These are phyloP conservation scores for Chaetura pelagica DNA, from an alignment of 2,113 vertebrate species.

Conservation along the genomic window DNA sequence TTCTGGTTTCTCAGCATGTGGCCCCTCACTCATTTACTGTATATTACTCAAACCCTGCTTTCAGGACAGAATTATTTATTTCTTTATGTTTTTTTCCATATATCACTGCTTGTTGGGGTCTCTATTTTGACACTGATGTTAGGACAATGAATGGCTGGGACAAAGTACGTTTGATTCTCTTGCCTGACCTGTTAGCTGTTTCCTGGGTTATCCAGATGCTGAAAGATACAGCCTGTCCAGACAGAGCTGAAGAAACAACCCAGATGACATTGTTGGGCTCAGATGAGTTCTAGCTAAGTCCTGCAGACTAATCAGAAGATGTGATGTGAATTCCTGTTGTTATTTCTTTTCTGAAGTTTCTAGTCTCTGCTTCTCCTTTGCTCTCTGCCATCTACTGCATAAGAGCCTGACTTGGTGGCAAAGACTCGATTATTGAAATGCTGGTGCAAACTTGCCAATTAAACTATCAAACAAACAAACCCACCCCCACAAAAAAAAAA, in stretches of 20 bases:
- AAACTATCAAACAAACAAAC: too few species aligned
- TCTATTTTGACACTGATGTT: slow-evolving; percentile 34
- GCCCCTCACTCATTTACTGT: slow-evolving; percentile 18
- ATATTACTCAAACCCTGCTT: slow-evolving; percentile 35
- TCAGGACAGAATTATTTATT: slow-evolving; percentile 51
- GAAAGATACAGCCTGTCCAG: not conserved
- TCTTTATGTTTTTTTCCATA: slow-evolving; percentile 20
- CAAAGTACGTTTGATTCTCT: not conserved
- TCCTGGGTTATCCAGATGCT: slow-evolving; percentile 25
- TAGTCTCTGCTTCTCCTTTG: not conserved
- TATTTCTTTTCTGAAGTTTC: not conserved
- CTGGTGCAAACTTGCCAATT: not conserved
- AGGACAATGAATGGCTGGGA: not conserved
- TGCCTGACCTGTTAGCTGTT: not conserved
- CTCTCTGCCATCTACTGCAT: not conserved
- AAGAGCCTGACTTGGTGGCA: not conserved
- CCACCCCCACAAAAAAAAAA: too few species aligned
- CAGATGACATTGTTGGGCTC: not conserved
- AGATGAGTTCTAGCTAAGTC: not conserved
- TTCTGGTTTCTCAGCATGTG: slow-evolving; percentile 49
- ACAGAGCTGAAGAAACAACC: not conserved
- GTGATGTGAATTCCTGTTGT: not conserved
- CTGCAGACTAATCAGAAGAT: not conserved
- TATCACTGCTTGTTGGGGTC: slow-evolving; percentile 27
- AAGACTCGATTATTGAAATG: not conserved